Base-by-base conservation (phyloP, 2,797 vertebrate genomes). In the Pristis pectinata region DNA sequence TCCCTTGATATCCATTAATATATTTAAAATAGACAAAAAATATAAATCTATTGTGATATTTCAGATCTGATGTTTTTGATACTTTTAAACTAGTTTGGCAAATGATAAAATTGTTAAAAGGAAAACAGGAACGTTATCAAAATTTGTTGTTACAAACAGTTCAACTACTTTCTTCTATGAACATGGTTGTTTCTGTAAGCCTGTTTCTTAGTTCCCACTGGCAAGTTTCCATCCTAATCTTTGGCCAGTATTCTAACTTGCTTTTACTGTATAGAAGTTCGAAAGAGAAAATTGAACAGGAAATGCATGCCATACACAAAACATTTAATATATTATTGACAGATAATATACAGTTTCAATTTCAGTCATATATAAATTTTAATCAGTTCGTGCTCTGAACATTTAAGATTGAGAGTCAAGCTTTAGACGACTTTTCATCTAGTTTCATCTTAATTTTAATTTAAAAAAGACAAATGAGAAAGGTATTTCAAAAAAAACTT, bases 381-480 rank as follows among this genome's bases (percentile, higher is more conserved):
- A 91, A 41, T 19, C 8, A 67, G 41, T 64, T 67, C 61, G 19
- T 67, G 8, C 34, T 67, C 17, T 91, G 59, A 67, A 91, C 59
- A 64, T 64, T 64, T 85, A 85, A 37, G 22, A 37, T 22, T 61
- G 59, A n/a, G n/a, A n/a, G n/a, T 37, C 19, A 64, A 37, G 87
- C n/a, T 11, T 64, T 67, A n/a, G 15, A 11, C 53, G 53, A 53
- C 83, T 30, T 89, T 89, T 89, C 6, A 91, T 24, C 30, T 1
- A 41, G 61, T 61, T 61, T 22, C 49, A 49, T 49, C 87, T 91
- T 61, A 91, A 91, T 61, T 89, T 67, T 10, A 87, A 24, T 72
- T 72, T 67, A 30, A 91, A 89, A 89, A 91, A 67, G 87, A 91
- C 59, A 67, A 91, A 64, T 9, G 61, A 67, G 59, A 91, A 91